Base-by-base conservation (phyloP, 1,140 invertebrate genomes). In the Dryas iulia region DNA sequence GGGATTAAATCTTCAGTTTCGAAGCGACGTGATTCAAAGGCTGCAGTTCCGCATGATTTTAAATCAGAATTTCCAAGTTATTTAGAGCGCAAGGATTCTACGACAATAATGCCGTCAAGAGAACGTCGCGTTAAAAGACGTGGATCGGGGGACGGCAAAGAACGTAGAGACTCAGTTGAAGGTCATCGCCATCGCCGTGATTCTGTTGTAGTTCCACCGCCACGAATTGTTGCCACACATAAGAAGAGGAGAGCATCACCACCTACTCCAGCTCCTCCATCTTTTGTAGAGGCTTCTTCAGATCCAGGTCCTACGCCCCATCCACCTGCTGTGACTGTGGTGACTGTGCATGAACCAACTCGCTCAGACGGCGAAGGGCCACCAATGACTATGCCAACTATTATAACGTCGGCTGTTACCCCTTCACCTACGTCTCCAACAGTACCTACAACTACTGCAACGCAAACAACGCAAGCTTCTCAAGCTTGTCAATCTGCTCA, bases 391-490 rank as follows among this genome's bases (percentile, higher is more conserved):
- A 95, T 96, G 54, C 96, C 96, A 0, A 97, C 95, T 21, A 97
- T 97, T 60, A 95, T 97, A 33, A 97, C 94, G 76, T 96, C 95
- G 21, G 95, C 95, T 26, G 96, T 96, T 1, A 96, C 96, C 35
- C 96, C 96, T 18, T 96, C 96, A 25, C 93, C 95, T 10, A 95
- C 96, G 0, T 96, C 96, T 14, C 95, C 95, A 0, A 94, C 95
- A 86, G 23, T 91, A 84, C 57, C 83, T 11, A 76, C 61, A 11
- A 47, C 69, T 39, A 93, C 72, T 64, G 61, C 78, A 23, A 73
- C 79, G 6, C 87, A 89, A 72, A 63, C 78, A 59, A 75, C 83
- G 39, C 89, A 71, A 69, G 65, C 62, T 25, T 57, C 72, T 21
- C 75, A 75, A 60, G 72, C 72, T 18, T 72, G 82, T 53, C 87